Evolutionary conservation across 2,797 vertebrate species (phyloP), one percentile per base, ranked within the genome.

Genomic region (Lemur catta): DNA sequence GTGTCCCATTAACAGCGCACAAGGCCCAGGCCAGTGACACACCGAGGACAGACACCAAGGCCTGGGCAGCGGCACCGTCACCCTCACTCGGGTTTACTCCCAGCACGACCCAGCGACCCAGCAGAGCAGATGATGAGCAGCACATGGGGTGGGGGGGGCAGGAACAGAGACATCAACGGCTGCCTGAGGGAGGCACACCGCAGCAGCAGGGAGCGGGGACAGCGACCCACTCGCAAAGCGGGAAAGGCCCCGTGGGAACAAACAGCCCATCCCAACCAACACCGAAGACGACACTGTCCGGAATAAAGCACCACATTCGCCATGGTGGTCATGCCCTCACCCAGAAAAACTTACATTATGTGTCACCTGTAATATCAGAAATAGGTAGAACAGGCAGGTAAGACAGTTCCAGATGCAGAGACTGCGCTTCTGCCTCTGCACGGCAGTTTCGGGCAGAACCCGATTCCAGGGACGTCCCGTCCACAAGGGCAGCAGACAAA

Each of bases 41-140:
- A 57, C 12, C 1, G 28, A 76, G 61, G 43, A 3, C 46, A 33
- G 33, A 30, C 4, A 46, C 85, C 24, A 24, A 71, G 90, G 71
- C 35, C 50, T 28, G 22, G 28, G 43, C 7, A 78, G 85, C 18
- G 22, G 13, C 12, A 13, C n/a, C 6, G 30, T 8, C 24, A 11
- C 55, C 48, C 17, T n/a, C 80, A 3, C 30, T 22, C 28, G 48
- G 52, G 13, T 38, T 63, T 18, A 43, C 41, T 30, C 4, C 38
- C 41, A 79, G 43, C 12, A 17, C 12, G 0, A 6, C 4, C 30
- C 6, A 7, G 48, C 12, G 0, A 6, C 4, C 30, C 6, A 7
- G 48, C 59, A 46, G 61, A 61, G 43, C 76, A 22, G 74, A 20
- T 12, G 8, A 76, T 0, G 3, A 61, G 52, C 14, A 17, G 30